Conservation (phyloP, 2,113 vertebrate genomes). For the Datnioides undecimradiatus region DNA sequence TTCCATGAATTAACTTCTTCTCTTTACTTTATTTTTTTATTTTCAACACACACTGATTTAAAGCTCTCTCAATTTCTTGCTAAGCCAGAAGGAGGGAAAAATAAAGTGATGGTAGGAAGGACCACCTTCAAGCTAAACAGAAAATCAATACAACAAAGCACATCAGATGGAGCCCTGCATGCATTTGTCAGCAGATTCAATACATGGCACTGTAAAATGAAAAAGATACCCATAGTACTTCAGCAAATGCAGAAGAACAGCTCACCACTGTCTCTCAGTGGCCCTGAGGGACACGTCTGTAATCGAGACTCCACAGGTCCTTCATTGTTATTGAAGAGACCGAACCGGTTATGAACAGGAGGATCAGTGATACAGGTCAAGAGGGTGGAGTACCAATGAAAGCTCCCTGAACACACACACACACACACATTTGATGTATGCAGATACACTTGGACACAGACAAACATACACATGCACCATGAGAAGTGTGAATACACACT, state of each 20-base stretch:
- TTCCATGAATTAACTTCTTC: not conserved
- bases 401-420: slow-evolving; percentile 32
- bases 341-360: slow-evolving; percentile 69
- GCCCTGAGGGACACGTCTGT: slow-evolving; percentile 58
- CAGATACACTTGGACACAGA: slow-evolving; percentile 15
- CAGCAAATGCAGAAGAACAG: slow-evolving; percentile 14
- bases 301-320: slow-evolving; percentile 57
- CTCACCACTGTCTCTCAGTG: slow-evolving; percentile 21
- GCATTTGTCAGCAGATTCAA: slow-evolving; percentile 29
- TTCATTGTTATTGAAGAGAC: slow-evolving; percentile 70
- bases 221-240: slow-evolving; percentile 13
- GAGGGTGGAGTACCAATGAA: slow-evolving; percentile 76
- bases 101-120: not conserved
- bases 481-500: slow-evolving; percentile 2
- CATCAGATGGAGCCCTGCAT: not conserved
- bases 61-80: not conserved
- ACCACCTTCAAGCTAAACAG: slow-evolving; percentile 30
- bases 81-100: not conserved
- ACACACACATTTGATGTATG: no score
- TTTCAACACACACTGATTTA: not conserved
- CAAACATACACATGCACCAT: slow-evolving; percentile 16
- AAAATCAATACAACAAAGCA: slow-evolving; percentile 8
- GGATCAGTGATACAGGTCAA: slow-evolving; percentile 76
- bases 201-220: slow-evolving; percentile 33
- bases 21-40: not conserved